Evolutionary conservation across 2,888 invertebrate genomes (phyloP).

Genomic region (Dryobotodes eremita): DNA sequence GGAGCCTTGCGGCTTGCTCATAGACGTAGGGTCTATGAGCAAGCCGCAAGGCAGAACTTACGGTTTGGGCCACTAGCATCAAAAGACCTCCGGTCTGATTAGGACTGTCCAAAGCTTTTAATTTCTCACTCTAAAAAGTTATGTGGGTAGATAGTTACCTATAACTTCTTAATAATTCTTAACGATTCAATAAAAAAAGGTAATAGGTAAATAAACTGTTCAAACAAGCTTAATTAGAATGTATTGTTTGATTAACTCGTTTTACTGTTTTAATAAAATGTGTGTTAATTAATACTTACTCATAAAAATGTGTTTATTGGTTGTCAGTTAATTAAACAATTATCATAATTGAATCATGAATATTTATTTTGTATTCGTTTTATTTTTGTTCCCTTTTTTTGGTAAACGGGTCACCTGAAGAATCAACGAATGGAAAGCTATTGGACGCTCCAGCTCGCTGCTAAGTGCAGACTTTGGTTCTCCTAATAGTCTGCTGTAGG

Average conservation of each 20-base stretch:
- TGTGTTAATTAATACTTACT: conserved; percentile 4
- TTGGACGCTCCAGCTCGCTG: too few species aligned
- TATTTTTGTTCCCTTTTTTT: conserved; percentile 15
- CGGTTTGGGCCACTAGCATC: neutral
- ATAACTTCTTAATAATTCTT: too few species aligned
- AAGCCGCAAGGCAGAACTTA: neutral
- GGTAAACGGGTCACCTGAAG: neutral
- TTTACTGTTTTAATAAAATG: neutral
- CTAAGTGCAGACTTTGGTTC: neutral
- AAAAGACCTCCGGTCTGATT: neutral
- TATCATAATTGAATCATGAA: neutral
- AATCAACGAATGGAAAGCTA: too few species aligned
- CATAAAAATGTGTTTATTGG: conserved; percentile 1
- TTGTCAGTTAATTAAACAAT: conserved; percentile 4
- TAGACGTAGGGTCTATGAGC: too few species aligned
- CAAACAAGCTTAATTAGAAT: neutral
- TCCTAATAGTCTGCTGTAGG: neutral
- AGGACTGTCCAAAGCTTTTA: neutral
- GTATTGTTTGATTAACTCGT: neutral
- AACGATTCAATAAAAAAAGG: neutral
- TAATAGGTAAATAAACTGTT: neutral
- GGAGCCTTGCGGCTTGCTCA: neutral
- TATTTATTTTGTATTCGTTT: conserved; percentile 6
- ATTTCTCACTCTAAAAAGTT: neutral
- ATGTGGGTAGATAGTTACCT: neutral